Percentiles rank a stretch among this genome's conserved stretches.
Evolutionary conservation across 1,140 invertebrate genomes (phyloP).

Genomic region (Rhopalosiphum maidis): DNA sequence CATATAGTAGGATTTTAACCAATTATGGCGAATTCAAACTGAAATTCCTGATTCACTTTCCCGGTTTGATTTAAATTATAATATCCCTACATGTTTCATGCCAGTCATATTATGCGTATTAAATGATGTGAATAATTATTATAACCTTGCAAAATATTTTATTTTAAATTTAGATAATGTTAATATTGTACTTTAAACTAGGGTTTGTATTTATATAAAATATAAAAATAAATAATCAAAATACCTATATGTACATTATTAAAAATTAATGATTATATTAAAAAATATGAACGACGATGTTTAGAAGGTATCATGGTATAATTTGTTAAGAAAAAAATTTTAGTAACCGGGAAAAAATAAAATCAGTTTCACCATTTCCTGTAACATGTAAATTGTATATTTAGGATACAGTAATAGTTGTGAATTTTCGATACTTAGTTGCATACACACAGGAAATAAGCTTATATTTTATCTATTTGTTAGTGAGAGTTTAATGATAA

Average conservation of each 20-base stretch:
- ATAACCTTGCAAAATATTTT: background rate
- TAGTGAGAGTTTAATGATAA: background rate
- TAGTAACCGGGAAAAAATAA: background rate
- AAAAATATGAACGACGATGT: too few relatives aligned
- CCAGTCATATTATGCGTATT: background rate
- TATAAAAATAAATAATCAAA: background rate
- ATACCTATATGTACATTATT: background rate
- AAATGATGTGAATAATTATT: background rate
- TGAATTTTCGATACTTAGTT: background rate
- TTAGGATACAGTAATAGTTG: background rate
- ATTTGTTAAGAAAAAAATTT: too few relatives aligned
- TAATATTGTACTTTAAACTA: background rate
- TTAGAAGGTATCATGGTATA: too few relatives aligned
- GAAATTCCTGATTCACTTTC: background rate
- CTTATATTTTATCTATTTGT: background rate
- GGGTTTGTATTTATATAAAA: background rate
- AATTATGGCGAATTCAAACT: background rate
- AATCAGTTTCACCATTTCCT: background rate
- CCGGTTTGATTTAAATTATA: background rate
- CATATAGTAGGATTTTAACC: background rate
- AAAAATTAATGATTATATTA: too few relatives aligned
- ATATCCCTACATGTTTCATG: background rate
- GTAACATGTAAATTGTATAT: background rate
- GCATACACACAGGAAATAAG: background rate
- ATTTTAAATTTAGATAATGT: background rate